Evolutionary conservation across 1,140 invertebrate genomes (phyloP).

Genomic region (Drosophila saltans): DNA sequence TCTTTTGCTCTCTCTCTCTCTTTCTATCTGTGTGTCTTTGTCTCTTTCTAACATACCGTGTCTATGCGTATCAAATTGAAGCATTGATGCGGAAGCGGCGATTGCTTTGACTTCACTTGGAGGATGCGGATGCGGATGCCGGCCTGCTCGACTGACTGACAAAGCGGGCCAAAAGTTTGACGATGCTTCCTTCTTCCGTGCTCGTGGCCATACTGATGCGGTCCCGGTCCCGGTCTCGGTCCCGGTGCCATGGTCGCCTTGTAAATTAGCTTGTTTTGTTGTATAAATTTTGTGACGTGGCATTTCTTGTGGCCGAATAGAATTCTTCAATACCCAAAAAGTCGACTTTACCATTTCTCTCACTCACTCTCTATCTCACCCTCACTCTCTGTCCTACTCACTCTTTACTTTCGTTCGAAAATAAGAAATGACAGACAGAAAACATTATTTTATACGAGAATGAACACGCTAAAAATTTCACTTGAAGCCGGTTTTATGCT

Average conservation of each 20-base stretch:
- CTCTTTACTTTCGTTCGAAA: constrained; percentile 34
- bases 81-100: constrained; percentile 78
- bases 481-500: constrained; percentile 80
- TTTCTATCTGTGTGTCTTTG: constrained; percentile 19
- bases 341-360: constrained; percentile 7
- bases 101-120: constrained; percentile 56
- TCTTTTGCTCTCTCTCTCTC: constrained; percentile 20
- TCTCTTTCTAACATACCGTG: constrained; percentile 12
- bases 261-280: constrained; percentile 69
- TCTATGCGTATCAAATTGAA: constrained; percentile 56
- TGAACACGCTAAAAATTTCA: constrained; percentile 78
- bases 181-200: background rate
- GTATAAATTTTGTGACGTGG: constrained; percentile 55
- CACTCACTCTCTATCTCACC: background rate
- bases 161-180: constrained; percentile 47
- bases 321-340: constrained; percentile 53
- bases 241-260: constrained; percentile 68
- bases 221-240: background rate
- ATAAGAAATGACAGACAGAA: constrained; percentile 73
- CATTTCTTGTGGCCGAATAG: constrained; percentile 57
- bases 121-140: constrained; percentile 56
- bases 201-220: too few relatives aligned
- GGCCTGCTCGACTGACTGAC: constrained; percentile 33
- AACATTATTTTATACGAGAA: constrained; percentile 80
- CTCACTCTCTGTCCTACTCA: background rate